Conservation (phyloP, 2,888 invertebrate species). For the Ceriagrion tenellum region DNA sequence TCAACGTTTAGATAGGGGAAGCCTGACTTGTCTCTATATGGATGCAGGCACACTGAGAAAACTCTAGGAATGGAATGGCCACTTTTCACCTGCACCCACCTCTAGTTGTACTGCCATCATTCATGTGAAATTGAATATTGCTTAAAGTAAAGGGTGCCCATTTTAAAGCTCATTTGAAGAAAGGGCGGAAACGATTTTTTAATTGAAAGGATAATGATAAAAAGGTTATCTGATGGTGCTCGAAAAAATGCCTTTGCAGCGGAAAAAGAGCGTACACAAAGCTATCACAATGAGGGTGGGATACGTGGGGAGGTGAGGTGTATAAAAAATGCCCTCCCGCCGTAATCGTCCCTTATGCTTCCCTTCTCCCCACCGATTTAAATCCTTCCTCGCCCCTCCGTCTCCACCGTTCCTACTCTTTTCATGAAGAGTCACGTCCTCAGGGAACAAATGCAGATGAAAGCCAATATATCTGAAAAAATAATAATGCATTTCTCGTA, state of each 20-base stretch:
- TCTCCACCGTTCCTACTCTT: constrained; percentile 2
- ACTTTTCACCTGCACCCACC: too few species aligned
- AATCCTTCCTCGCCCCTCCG: not conserved
- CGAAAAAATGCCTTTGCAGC: constrained; percentile 5
- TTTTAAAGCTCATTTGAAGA: not conserved
- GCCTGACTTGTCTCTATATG: too few species aligned
- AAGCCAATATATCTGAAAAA: constrained; percentile 65
- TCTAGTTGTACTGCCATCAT: not conserved
- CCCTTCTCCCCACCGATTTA: not conserved
- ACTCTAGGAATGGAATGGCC: too few species aligned
- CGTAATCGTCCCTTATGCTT: not conserved
- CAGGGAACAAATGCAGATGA: constrained; percentile 63
- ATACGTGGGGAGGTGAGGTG: not conserved
- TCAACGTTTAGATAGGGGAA: too few species aligned
- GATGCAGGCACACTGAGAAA: too few species aligned
- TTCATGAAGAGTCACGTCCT: constrained; percentile 47
- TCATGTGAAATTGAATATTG: not conserved
- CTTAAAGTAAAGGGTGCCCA: not conserved
- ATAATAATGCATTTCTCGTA: constrained; percentile 65
- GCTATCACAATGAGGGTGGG: not conserved
- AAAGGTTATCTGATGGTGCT: constrained; percentile 19
- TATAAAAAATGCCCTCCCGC: not conserved
- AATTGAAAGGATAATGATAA: constrained; percentile 57
- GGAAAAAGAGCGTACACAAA: constrained; percentile 16
- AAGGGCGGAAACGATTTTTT: constrained; percentile 17